Percentiles rank a stretch among this genome's conserved stretches.
phyloP scores from a whole-genome alignment of 2,797 vertebrate genomes.

The Helicolenus hilgendorfi region DNA sequence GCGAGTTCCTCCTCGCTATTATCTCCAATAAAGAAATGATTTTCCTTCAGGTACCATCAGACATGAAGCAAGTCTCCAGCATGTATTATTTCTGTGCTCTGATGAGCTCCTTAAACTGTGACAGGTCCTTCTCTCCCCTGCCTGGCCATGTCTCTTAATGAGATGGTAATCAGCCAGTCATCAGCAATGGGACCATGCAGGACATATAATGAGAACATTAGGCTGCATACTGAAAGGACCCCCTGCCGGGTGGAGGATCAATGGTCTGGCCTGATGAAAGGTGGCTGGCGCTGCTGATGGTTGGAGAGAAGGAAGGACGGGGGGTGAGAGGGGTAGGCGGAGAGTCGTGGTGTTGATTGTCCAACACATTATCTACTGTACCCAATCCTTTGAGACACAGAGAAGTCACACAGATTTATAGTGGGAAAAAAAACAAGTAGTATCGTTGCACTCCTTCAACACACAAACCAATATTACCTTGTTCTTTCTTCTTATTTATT shows the following conservation, averaged over 20 bases:
- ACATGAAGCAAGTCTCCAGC: slow-evolving; percentile 67
- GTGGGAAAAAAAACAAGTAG: not conserved
- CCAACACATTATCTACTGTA: slow-evolving; percentile 69
- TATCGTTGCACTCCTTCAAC: not conserved
- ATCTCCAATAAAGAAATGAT: slow-evolving; percentile 62
- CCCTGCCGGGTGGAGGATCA: slow-evolving; percentile 81
- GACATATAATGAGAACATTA: slow-evolving; percentile 90
- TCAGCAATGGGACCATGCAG: slow-evolving; percentile 81
- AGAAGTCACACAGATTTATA: slow-evolving; percentile 16
- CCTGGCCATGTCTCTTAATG: slow-evolving; percentile 87
- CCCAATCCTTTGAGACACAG: slow-evolving; percentile 27
- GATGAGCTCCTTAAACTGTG: slow-evolving; percentile 86
- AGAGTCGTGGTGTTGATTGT: slow-evolving; percentile 71
- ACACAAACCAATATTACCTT: not conserved
- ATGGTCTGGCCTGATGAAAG: slow-evolving; percentile 86
- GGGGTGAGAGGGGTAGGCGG: not conserved
- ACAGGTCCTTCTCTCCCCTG: slow-evolving; percentile 87
- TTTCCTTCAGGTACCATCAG: slow-evolving; percentile 72
- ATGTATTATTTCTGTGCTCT: slow-evolving; percentile 82
- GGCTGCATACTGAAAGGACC: slow-evolving; percentile 83
- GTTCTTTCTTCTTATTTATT: not conserved
- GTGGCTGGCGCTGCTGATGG: slow-evolving; percentile 81
- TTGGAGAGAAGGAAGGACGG: slow-evolving; percentile 54
- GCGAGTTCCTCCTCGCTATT: slow-evolving; percentile 36
- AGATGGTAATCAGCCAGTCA: slow-evolving; percentile 89